Evolutionary conservation across 30 jellyfish, hydroid and myxozoan species (phyloP).

Genomic region (Hydra vulgaris): DNA sequence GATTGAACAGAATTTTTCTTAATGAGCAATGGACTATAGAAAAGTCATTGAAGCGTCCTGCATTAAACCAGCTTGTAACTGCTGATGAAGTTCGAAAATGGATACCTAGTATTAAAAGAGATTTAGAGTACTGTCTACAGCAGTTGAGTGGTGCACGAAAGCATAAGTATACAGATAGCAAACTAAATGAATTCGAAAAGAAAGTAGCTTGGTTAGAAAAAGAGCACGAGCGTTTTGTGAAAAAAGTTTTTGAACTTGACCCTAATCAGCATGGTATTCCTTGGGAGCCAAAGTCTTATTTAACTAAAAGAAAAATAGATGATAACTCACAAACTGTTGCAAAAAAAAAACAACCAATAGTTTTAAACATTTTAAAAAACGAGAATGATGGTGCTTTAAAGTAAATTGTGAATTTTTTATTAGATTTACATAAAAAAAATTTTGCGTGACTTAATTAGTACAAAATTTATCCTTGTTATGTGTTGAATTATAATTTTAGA

Average conservation of each 20-base stretch:
- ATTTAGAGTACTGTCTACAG: constrained; percentile 58
- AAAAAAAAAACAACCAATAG: constrained; percentile 13
- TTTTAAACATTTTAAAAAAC: constrained; percentile 16
- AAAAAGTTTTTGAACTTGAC: constrained; percentile 49
- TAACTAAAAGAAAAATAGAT: constrained; percentile 35
- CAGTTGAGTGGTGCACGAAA: constrained; percentile 85
- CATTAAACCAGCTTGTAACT: constrained; percentile 39
- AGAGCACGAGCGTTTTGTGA: constrained; percentile 67
- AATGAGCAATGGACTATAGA: constrained; percentile 90
- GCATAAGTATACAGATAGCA: constrained; percentile 58
- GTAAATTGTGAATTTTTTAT: too few species aligned
- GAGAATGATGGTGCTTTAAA: background rate
- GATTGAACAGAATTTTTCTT: constrained; percentile 65
- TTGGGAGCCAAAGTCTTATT: constrained; percentile 72
- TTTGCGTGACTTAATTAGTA: too few species aligned
- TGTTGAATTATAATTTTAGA: too few species aligned
- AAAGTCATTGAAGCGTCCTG: constrained; percentile 58
- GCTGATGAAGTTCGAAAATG: constrained; percentile 74
- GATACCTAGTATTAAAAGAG: constrained; percentile 84
- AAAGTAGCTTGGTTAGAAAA: constrained; percentile 53
- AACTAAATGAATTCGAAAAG: constrained; percentile 64
- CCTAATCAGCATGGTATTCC: constrained; percentile 57
- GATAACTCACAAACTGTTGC: background rate
- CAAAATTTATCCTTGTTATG: too few species aligned
- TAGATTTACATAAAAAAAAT: too few species aligned